Conservation (phyloP, 2,888 invertebrate species). For the Acanthopleura granulata region DNA sequence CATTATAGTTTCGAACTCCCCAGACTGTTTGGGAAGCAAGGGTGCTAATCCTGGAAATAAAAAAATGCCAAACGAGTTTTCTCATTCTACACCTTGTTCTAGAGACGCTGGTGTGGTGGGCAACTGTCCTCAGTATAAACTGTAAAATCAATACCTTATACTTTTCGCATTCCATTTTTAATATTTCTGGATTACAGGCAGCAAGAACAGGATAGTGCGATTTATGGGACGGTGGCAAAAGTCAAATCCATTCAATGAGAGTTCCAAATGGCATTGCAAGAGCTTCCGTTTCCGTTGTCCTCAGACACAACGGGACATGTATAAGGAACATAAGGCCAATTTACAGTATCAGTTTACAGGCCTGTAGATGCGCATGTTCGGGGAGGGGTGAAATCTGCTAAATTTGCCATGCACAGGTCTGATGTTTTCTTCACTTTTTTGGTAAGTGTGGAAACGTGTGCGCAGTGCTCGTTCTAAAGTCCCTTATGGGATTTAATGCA, state of each 20-base stretch:
- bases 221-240: background rate
- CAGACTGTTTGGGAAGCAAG: background rate
- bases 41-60: conserved; percentile 10
- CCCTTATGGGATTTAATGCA: no score
- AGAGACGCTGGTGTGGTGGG: background rate
- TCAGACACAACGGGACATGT: background rate
- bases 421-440: no score
- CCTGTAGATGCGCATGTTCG: no score
- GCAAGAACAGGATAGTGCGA: background rate
- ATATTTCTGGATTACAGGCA: conserved; percentile 8
- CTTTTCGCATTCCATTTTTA: conserved; percentile 8
- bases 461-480: no score
- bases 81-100: conserved; percentile 2
- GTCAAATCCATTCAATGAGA: background rate
- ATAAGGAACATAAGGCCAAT: no score
- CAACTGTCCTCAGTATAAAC: background rate
- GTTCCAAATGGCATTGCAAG: background rate
- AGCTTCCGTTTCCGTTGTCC: background rate
- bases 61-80: conserved; percentile 5
- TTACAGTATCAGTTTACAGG: no score
- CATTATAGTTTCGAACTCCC: background rate
- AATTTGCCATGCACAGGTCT: no score
- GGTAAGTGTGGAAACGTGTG: no score
- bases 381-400: no score
- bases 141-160: conserved; percentile 9